Percentiles rank a stretch among this genome's conserved stretches.
Evolutionary conservation across 2,888 invertebrate genomes (phyloP).

Genomic region (Apodemia hepburni): DNA sequence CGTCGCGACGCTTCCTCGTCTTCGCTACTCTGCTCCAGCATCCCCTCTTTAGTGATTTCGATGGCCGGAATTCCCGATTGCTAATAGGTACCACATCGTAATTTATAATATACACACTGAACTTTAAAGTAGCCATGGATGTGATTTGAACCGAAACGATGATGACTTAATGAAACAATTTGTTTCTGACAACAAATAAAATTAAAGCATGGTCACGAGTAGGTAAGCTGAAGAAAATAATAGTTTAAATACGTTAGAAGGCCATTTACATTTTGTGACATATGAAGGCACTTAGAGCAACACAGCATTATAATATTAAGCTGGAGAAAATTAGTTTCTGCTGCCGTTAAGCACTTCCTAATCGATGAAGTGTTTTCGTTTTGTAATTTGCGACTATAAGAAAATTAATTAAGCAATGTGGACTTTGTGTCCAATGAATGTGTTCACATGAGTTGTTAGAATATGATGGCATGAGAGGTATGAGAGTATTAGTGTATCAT

Average conservation of each 20-base stretch:
- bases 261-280: conserved; percentile 36
- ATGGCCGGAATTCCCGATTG: conserved; percentile 81
- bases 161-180: conserved; percentile 25
- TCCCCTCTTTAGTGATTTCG: conserved; percentile 90
- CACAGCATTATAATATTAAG: conserved; percentile 51
- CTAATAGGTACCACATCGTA: conserved; percentile 70
- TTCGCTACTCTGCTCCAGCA: conserved; percentile 86
- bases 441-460: conserved; percentile 10
- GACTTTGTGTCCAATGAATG: conserved; percentile 19
- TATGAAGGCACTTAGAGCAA: conserved; percentile 44
- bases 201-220: conserved; percentile 34
- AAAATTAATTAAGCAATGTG: neutral
- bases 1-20: conserved; percentile 67
- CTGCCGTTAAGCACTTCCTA: conserved; percentile 52
- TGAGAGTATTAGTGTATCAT: conserved; percentile 13
- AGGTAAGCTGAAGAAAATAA: conserved; percentile 28
- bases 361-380: neutral
- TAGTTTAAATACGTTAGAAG: conserved; percentile 23
- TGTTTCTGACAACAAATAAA: conserved; percentile 21
- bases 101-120: conserved; percentile 63
- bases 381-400: conserved; percentile 10
- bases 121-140: conserved; percentile 43
- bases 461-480: conserved; percentile 12
- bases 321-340: conserved; percentile 55
- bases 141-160: conserved; percentile 44